These are phyloP conservation scores for Notechis scutatus DNA, from an alignment of 2,113 vertebrate species.

Conservation along the genomic window DNA sequence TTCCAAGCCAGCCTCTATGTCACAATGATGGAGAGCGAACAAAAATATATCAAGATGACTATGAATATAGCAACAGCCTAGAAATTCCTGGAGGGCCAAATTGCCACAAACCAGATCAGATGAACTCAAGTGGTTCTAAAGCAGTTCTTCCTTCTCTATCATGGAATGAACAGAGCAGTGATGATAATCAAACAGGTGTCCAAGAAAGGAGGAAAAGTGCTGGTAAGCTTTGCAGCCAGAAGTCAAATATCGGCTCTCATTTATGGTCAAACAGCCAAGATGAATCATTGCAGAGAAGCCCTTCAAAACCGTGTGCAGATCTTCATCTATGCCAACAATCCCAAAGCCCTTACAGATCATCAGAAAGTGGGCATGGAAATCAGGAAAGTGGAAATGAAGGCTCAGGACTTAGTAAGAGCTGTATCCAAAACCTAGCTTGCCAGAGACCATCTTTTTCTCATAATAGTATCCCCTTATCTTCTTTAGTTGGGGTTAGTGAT, in stretches of 20 bases:
- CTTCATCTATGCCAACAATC: slow-evolving; percentile 40
- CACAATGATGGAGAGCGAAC: slow-evolving; percentile 67
- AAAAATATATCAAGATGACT: slow-evolving; percentile 57
- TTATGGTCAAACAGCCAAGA: slow-evolving; percentile 25
- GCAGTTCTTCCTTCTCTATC: slow-evolving; percentile 53
- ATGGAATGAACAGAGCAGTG: slow-evolving; percentile 45
- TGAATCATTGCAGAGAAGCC: slow-evolving; percentile 24
- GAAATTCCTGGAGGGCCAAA: slow-evolving; percentile 47
- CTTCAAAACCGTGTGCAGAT: slow-evolving; percentile 25
- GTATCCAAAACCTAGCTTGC: slow-evolving; percentile 25
- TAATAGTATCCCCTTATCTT: slow-evolving; percentile 19
- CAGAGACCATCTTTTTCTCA: slow-evolving; percentile 56
- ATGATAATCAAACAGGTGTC: slow-evolving; percentile 13
- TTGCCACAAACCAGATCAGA: background rate
- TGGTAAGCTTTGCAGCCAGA: background rate
- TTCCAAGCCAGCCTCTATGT: slow-evolving; percentile 48
- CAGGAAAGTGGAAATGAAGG: slow-evolving; percentile 40
- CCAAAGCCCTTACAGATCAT: slow-evolving; percentile 30
- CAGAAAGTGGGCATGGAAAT: slow-evolving; percentile 18
- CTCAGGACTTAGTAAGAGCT: background rate
- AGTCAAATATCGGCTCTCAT: background rate
- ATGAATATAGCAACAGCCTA: slow-evolving; percentile 61
- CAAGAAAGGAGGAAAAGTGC: slow-evolving; percentile 48
- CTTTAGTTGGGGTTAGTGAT: slow-evolving; percentile 30
- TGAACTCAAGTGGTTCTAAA: background rate